Base-by-base conservation (phyloP, 1,140 invertebrate genomes). In the Meloidogyne exigua region DNA sequence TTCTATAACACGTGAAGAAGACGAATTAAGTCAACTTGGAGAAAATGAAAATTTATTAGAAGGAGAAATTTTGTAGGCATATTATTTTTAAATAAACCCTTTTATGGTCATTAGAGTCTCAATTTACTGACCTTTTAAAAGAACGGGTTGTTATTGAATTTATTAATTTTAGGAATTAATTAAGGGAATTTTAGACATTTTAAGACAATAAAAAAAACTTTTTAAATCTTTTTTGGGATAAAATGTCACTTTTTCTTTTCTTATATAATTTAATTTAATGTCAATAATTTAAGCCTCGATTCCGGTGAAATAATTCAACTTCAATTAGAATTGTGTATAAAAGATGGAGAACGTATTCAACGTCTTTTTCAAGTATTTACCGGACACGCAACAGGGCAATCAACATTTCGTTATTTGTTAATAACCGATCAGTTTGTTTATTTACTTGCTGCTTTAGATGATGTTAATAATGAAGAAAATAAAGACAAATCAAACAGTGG, bases 341-440 rank as follows among this genome's bases (percentile, higher is more conserved):
- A 75, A 42, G 72, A 81, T 68, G 44, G 42, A 2, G 79, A 80
- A 49, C 65, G 63, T 15, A 78, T 82, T 42, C 79, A 81, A 28
- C 73, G 36, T 23, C 28, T 80, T 49, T 80, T 79, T 62, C 62
- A 64, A 25, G 75, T 80, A n/a, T 80, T 76, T 68, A 72, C 49
- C 5, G 80, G 78, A 12, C 79, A 80, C 36, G 7, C 72, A 12
- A 26, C 75, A 2, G 79, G 79, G 4, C 57, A 76, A 62, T 81
- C 79, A 39, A 64, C 71, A 36, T 36, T 49, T 25, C 77, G 81
- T 26, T 73, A 68, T 62, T 67, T 80, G n/a, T 32, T 69, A 49
- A 23, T 80, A 26, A 80, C 80, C n/a, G 76, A 80, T 42, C 65
- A 74, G 23, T 81, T 39, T 66, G 18, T 80, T 21, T 80, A 80